Evolutionary conservation across 2,888 invertebrate genomes (phyloP).

Genomic region (Litoditis marina): DNA sequence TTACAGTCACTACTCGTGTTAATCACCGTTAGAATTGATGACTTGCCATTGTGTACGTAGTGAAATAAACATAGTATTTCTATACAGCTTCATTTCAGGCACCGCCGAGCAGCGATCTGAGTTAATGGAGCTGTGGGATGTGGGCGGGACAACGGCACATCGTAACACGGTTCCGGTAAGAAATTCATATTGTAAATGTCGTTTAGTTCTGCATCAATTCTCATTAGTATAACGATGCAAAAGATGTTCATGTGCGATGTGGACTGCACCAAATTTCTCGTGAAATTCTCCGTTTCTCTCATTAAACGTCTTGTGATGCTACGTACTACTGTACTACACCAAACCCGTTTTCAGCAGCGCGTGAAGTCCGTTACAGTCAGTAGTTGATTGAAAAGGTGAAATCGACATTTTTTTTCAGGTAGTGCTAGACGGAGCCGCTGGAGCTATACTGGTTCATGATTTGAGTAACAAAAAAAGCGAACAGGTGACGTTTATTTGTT

Average conservation of each 20-base stretch:
- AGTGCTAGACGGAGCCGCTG: slow-evolving; percentile 85
- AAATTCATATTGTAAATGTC: not conserved
- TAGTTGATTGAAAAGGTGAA: no score
- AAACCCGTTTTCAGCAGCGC: no score
- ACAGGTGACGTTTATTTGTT: slow-evolving; percentile 56
- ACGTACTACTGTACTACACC: no score
- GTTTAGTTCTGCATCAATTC: no score
- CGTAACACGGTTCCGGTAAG: slow-evolving; percentile 62
- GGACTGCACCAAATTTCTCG: no score
- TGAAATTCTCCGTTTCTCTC: no score
- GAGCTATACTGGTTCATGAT: slow-evolving; percentile 93
- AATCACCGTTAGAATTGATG: not conserved
- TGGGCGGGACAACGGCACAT: slow-evolving; percentile 90
- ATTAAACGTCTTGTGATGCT: no score
- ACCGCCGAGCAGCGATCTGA: slow-evolving; percentile 51
- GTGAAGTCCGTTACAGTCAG: no score
- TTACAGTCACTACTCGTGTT: no score
- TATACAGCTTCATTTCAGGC: slow-evolving; percentile 8
- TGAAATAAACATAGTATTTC: not conserved
- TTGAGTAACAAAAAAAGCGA: slow-evolving; percentile 92
- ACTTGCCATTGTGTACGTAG: not conserved
- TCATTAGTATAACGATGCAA: no score
- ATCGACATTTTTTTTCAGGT: slow-evolving; percentile 64
- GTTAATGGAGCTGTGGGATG: slow-evolving; percentile 86
- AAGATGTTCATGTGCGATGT: no score